These are phyloP conservation scores for Ennomos fuscantarius DNA, from an alignment of 2,888 invertebrate genomes.

Conservation along the genomic window DNA sequence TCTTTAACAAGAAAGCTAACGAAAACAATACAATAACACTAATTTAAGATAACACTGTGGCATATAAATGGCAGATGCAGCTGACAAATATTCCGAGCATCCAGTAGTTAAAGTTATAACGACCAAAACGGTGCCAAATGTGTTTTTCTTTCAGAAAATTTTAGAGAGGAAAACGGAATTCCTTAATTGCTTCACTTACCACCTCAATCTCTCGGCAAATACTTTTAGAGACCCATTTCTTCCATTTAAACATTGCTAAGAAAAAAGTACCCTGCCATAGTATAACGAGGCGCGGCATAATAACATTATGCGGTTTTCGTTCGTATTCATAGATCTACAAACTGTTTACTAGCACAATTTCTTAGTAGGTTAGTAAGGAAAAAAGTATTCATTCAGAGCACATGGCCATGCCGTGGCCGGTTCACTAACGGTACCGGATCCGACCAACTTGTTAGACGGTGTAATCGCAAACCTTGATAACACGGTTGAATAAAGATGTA, in stretches of 20 bases:
- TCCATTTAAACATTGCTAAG: neutral
- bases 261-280: neutral
- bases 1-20: no score
- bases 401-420: constrained; percentile 58
- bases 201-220: constrained; percentile 9
- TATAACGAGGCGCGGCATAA: neutral
- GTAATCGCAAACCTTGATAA: constrained; percentile 48
- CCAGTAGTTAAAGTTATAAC: constrained; percentile 38
- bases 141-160: constrained; percentile 30
- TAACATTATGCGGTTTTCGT: constrained; percentile 22
- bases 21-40: constrained; percentile 11
- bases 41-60: constrained; percentile 27
- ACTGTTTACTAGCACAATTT: constrained; percentile 55
- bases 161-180: constrained; percentile 27
- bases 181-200: constrained; percentile 25
- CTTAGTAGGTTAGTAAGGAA: constrained; percentile 67
- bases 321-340: constrained; percentile 39
- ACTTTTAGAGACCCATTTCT: constrained; percentile 9
- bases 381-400: constrained; percentile 59
- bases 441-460: constrained; percentile 48
- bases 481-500: constrained; percentile 38
- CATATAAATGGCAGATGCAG: constrained; percentile 42
- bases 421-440: constrained; percentile 64
- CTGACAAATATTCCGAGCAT: constrained; percentile 38
- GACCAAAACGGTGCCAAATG: constrained; percentile 45